These are phyloP conservation scores for Pogoniulus pusillus DNA, from an alignment of 2,797 vertebrate species.

Conservation along the genomic window DNA sequence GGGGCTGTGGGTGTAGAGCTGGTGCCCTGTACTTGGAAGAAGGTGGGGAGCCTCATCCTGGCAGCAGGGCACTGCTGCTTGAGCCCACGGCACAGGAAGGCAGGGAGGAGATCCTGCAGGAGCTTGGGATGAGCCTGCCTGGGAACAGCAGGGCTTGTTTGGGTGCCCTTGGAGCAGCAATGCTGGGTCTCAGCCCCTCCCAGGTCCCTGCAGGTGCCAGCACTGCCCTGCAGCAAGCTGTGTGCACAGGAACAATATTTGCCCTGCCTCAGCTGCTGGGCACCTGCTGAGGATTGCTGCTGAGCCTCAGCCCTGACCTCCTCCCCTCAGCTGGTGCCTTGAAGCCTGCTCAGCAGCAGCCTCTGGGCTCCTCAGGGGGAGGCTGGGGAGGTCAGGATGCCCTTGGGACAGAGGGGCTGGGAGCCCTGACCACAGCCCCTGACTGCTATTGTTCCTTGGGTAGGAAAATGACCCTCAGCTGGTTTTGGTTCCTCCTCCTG, in stretches of 20 bases:
- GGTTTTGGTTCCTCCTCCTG: constrained; percentile 33
- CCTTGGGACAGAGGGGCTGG: neutral
- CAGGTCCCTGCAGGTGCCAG: accelerated
- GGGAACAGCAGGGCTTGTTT: neutral
- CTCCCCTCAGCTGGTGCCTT: neutral
- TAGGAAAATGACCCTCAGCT: neutral
- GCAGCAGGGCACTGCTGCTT: accelerated
- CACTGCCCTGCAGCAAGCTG: neutral
- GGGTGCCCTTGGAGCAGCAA: neutral
- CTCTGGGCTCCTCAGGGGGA: neutral
- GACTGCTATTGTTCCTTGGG: neutral
- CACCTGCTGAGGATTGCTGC: neutral
- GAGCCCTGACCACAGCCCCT: neutral
- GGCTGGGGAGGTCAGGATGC: neutral
- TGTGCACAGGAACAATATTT: constrained; percentile 10
- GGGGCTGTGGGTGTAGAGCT: accelerated
- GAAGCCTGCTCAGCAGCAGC: constrained; percentile 4
- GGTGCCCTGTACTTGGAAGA: neutral
- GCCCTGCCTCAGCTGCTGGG: neutral
- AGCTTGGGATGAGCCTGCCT: neutral
- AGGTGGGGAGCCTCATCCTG: neutral
- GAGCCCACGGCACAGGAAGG: accelerated
- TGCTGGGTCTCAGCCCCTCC: neutral
- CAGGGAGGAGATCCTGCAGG: neutral
- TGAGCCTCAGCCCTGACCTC: too few species aligned